Conservation (phyloP, 2,113 vertebrate species). For the Hylia prasina region DNA sequence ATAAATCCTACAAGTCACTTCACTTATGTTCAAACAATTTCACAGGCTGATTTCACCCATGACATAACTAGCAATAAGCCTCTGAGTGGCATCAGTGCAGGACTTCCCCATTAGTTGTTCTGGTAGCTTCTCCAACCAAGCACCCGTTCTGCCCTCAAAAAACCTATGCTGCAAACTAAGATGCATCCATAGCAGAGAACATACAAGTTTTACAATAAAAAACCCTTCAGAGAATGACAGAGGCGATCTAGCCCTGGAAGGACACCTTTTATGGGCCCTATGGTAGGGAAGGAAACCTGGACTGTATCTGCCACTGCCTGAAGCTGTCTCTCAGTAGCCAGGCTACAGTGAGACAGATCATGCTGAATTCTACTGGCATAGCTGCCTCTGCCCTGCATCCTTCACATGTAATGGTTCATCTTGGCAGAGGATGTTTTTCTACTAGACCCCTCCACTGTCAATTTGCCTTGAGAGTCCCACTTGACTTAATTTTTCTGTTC, state of each 20-base stretch:
- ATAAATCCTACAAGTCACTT: neutral
- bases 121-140: neutral
- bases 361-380: neutral
- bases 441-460: neutral
- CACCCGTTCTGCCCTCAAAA: neutral
- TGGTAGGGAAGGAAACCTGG: neutral
- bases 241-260: neutral
- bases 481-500: neutral
- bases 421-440: neutral
- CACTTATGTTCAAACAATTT: neutral
- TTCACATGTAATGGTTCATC: neutral
- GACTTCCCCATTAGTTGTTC: neutral
- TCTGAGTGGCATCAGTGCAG: neutral
- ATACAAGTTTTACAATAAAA: neutral
- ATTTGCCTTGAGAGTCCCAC: neutral
- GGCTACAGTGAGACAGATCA: neutral
- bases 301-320: neutral
- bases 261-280: neutral
- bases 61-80: neutral
- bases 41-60: neutral
- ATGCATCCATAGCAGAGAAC: neutral
- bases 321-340: neutral
- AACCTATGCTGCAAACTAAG: neutral
- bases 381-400: neutral
- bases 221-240: neutral